Evolutionary conservation across 2,888 invertebrate genomes (phyloP).

Genomic region (Tuta absoluta): DNA sequence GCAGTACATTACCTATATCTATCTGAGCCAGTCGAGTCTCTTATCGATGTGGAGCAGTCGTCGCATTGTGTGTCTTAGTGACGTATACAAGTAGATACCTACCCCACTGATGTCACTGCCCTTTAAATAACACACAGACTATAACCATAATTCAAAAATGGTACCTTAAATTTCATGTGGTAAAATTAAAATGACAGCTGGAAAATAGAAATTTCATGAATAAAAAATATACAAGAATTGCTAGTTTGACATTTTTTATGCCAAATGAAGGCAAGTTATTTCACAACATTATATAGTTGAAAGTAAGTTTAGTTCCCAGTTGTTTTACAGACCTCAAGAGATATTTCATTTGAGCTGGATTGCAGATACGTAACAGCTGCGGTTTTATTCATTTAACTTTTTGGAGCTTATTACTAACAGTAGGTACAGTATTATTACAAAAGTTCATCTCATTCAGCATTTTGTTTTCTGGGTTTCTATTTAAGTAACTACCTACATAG

Average conservation of each 20-base stretch:
- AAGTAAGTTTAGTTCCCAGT: neutral
- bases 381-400: constrained; percentile 10
- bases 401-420: constrained; percentile 1
- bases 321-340: neutral
- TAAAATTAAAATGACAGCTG: no score
- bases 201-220: no score
- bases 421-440: neutral
- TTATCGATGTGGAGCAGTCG: constrained; percentile 9
- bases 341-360: neutral
- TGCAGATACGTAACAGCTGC: constrained; percentile 1
- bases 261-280: neutral
- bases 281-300: neutral
- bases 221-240: no score
- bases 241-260: no score
- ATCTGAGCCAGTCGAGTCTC: constrained; percentile 1
- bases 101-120: neutral
- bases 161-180: no score
- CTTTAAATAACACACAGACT: no score
- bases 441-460: constrained; percentile 10
- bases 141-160: no score
- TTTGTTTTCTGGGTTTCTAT: neutral
- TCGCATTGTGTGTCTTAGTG: neutral
- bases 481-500: neutral
- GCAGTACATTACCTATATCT: neutral
- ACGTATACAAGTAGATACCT: neutral